These are phyloP conservation scores for Steinernema feltiae DNA, from an alignment of 1,140 invertebrate species.

Conservation along the genomic window DNA sequence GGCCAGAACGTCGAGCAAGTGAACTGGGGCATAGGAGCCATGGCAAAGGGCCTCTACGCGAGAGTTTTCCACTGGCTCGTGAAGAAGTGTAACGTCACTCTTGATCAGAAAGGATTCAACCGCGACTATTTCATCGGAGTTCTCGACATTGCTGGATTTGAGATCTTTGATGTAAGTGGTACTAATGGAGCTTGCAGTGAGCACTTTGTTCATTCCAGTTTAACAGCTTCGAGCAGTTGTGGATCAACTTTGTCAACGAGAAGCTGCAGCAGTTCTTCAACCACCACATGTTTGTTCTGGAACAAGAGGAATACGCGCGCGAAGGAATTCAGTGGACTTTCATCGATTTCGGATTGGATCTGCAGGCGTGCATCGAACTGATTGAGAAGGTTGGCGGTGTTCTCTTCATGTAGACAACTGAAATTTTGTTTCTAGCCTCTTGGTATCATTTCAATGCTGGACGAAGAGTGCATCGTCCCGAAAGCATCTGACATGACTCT, in stretches of 20 bases:
- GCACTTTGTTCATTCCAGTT: slow-evolving; percentile 68
- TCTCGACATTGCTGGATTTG: slow-evolving; percentile 99
- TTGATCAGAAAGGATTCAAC: slow-evolving; percentile 52
- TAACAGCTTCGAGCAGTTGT: slow-evolving; percentile 99
- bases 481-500: slow-evolving; percentile 97
- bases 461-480: slow-evolving; percentile 99
- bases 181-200: not conserved
- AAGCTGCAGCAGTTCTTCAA: slow-evolving; percentile 93
- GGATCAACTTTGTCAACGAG: slow-evolving; percentile 99
- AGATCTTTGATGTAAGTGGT: slow-evolving; percentile 86
- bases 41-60: slow-evolving; percentile 57
- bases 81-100: slow-evolving; percentile 56
- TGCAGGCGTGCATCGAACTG: slow-evolving; percentile 94
- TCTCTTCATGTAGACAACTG: too few species aligned
- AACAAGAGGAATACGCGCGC: slow-evolving; percentile 97
- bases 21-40: slow-evolving; percentile 42
- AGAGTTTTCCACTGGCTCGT: slow-evolving; percentile 58
- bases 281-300: slow-evolving; percentile 99
- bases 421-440: slow-evolving; percentile 71
- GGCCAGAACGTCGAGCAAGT: slow-evolving; percentile 72
- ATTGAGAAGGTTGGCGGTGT: slow-evolving; percentile 83
- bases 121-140: slow-evolving; percentile 69
- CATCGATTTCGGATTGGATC: slow-evolving; percentile 99
- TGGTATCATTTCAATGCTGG: slow-evolving; percentile 99
- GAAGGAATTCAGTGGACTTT: slow-evolving; percentile 98